Evolutionary conservation across 2,888 invertebrate species (phyloP), one percentile per base, ranked within the genome.

Genomic region (Trichogramma evanescens): DNA sequence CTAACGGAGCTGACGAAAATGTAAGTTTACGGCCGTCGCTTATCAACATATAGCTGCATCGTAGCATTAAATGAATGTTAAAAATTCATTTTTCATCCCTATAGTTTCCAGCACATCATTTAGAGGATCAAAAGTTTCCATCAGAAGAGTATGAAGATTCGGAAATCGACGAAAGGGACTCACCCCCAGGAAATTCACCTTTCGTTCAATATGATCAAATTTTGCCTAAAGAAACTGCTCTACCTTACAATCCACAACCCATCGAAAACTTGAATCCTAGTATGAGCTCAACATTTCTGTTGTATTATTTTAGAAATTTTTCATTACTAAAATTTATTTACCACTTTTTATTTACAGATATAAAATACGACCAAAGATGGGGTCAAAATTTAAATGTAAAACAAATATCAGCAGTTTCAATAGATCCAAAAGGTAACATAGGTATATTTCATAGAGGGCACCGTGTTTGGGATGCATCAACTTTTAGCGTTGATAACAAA

Each of bases 401-500:
- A 2, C 89, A 93, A 74, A 86, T 94, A 2, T 86, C 89, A 0
- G 93, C 91, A 4, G 86, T 96, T 1, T 86, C 89, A 5, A 80
- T 92, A 10, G 91, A 93, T 73, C 80, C 80, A 3, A 73, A 80
- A n/a, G 91, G 90, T 1, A 84, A 86, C 63, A 80, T 94, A 8
- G 84, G 88, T 9, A 84, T 94, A 46, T 93, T 95, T 74, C 95
- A 95, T 77, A 82, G 95, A 66, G 90, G 85, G 0, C 80, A 83
- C 58, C 81, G 86, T 66, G 73, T 82, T 1, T 90, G 89, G 89
- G 82, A 81, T 59, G 72, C 71, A 4, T 72, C 68, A 4, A 84
- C 89, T 1, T 91, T 91, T 71, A 78, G 82, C 51, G 65, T 68
- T 0, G 71, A 79, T 9, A 83, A 89, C 72, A 81, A 57, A 63